Conservation (phyloP, 1,140 invertebrate species). For the Diorhabda carinulata region DNA sequence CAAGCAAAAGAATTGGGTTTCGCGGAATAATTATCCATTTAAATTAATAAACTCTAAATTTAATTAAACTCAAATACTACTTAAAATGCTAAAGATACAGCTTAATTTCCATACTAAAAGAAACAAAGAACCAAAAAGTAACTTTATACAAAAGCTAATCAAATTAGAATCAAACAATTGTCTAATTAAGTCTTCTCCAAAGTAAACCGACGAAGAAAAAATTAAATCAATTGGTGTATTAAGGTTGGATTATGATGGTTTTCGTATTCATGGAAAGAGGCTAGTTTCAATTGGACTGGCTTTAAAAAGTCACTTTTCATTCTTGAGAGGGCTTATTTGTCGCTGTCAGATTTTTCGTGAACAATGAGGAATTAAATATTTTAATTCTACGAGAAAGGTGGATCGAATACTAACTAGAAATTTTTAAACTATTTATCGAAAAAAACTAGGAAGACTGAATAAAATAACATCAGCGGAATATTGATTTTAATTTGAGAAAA, state of each 20-base stretch:
- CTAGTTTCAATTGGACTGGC: conserved; percentile 19
- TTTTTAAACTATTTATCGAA: not conserved
- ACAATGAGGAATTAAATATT: conserved; percentile 9
- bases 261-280: conserved; percentile 19
- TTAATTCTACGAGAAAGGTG: conserved; percentile 5
- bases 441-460: not conserved
- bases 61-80: conserved; percentile 16
- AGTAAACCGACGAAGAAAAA: conserved; percentile 9
- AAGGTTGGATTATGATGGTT: conserved; percentile 9
- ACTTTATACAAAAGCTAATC: conserved; percentile 33
- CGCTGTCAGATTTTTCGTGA: not conserved
- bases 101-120: conserved; percentile 27
- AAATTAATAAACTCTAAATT: conserved; percentile 18
- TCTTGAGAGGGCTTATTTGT: conserved; percentile 6
- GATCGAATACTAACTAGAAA: not conserved
- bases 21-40: conserved; percentile 7
- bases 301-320: conserved; percentile 29
- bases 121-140: conserved; percentile 25
- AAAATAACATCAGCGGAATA: not conserved
- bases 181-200: conserved; percentile 34
- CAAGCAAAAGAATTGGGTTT: conserved; percentile 48
- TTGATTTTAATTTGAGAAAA: not conserved
- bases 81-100: conserved; percentile 33
- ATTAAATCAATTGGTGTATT: conserved; percentile 30
- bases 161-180: conserved; percentile 37